Evolutionary conservation across 2,888 invertebrate species (phyloP).

Genomic region (Fragum fragum): DNA sequence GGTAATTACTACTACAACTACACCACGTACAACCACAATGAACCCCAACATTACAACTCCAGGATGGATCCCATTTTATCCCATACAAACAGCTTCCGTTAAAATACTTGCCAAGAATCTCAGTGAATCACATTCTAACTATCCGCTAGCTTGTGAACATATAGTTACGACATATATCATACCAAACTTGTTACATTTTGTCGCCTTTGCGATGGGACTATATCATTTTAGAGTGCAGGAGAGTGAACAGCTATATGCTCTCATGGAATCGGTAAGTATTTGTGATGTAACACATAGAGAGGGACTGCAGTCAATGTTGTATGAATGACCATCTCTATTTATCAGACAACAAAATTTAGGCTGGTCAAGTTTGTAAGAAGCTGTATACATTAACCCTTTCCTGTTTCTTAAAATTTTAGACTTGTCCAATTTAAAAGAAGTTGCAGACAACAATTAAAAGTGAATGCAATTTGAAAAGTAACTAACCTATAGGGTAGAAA

Average conservation of each 20-base stretch:
- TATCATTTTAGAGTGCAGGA: slow-evolving; percentile 85
- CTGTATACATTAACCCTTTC: too few relatives aligned
- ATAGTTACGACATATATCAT: slow-evolving; percentile 86
- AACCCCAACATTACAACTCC: slow-evolving; percentile 43
- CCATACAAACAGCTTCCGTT: slow-evolving; percentile 51
- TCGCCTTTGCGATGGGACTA: slow-evolving; percentile 85
- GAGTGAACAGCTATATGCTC: slow-evolving; percentile 86
- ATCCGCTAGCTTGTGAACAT: slow-evolving; percentile 80
- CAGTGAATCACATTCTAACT: slow-evolving; percentile 30
- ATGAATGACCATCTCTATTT: neutral
- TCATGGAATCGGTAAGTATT: slow-evolving; percentile 85
- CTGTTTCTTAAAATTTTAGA: too few relatives aligned
- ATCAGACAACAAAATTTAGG: neutral
- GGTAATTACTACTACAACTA: slow-evolving; percentile 57
- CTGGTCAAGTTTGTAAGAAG: too few relatives aligned
- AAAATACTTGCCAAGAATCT: slow-evolving; percentile 59
- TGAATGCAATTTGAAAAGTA: too few relatives aligned
- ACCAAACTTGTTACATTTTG: slow-evolving; percentile 85
- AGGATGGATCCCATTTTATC: slow-evolving; percentile 44
- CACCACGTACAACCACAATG: slow-evolving; percentile 46
- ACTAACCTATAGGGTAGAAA: too few relatives aligned
- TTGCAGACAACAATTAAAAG: too few relatives aligned
- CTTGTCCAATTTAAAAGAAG: too few relatives aligned
- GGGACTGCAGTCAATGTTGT: too few relatives aligned
- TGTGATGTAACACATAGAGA: too few relatives aligned